A percentile compares a stretch with the other conserved stretches of the same genome.
Conservation (phyloP, 2,888 invertebrate genomes). For the Hirtodrosophila duncani region DNA sequence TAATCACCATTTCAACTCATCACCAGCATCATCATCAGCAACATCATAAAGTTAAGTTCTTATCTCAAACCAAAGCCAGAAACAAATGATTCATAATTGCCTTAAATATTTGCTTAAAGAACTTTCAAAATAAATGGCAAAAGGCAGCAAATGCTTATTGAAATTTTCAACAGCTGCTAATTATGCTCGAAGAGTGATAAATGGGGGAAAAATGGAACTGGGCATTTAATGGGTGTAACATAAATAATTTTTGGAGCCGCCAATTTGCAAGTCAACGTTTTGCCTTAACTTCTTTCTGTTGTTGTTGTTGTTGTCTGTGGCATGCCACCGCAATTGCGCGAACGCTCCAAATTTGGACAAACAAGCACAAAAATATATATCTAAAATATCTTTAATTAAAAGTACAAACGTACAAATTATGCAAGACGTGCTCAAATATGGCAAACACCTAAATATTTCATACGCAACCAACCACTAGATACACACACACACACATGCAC, state of each 20-base stretch:
- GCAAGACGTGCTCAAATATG: slow-evolving; percentile 70
- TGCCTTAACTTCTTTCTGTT: slow-evolving; percentile 1
- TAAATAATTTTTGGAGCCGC: slow-evolving; percentile 35
- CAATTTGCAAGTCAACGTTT: slow-evolving; percentile 34
- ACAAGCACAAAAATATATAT: slow-evolving; percentile 40
- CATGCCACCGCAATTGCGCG: slow-evolving; percentile 19
- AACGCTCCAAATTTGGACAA: slow-evolving; percentile 40
- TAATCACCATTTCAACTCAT: slow-evolving; percentile 28
- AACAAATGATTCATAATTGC: slow-evolving; percentile 47
- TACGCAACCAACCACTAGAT: slow-evolving; percentile 23
- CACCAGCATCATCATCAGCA: slow-evolving; percentile 20
- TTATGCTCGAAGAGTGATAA: slow-evolving; percentile 30
- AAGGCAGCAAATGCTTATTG: slow-evolving; percentile 32
- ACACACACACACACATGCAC: slow-evolving; percentile 10
- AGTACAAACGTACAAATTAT: slow-evolving; percentile 66
- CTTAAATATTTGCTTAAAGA: slow-evolving; percentile 44
- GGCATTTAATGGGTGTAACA: slow-evolving; percentile 6
- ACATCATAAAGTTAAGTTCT: slow-evolving; percentile 20
- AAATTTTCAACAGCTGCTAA: slow-evolving; percentile 29
- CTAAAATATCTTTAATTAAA: slow-evolving; percentile 67
- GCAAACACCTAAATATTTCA: slow-evolving; percentile 72
- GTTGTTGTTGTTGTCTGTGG: slow-evolving; percentile 23
- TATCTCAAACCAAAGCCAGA: slow-evolving; percentile 7
- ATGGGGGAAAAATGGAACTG: slow-evolving; percentile 6
- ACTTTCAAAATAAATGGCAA: slow-evolving; percentile 20